Conservation (phyloP, 2,113 vertebrate species). For the Bettongia penicillata region DNA sequence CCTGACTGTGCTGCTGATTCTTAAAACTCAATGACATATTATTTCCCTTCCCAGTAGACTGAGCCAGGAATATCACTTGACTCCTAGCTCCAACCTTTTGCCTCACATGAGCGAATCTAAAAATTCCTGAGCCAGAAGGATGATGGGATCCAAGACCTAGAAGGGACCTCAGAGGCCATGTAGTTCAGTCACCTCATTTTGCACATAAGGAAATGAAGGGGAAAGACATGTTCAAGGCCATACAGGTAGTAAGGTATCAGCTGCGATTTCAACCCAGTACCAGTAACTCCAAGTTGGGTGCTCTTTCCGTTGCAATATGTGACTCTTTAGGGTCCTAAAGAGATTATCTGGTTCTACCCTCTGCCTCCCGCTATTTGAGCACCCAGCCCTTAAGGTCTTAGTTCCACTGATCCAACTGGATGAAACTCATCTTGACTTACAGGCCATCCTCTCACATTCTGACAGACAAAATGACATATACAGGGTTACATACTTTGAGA, state of each 20-base stretch:
- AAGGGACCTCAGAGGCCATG: neutral
- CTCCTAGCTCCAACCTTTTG: neutral
- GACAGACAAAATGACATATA: neutral
- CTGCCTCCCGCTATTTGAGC: neutral
- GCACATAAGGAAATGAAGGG: neutral
- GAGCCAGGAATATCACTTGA: neutral
- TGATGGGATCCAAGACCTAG: neutral
- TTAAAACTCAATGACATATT: neutral
- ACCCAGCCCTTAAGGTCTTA: neutral
- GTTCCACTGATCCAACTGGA: neutral
- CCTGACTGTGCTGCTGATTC: neutral
- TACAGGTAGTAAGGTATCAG: neutral
- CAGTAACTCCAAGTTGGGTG: neutral
- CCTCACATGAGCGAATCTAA: neutral
- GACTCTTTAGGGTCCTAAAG: neutral
- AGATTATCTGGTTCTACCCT: neutral
- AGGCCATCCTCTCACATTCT: neutral
- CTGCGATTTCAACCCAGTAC: neutral
- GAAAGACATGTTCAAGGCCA: neutral
- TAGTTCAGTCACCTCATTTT: neutral
- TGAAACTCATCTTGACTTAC: neutral
- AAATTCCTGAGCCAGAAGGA: neutral
- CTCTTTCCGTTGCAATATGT: neutral
- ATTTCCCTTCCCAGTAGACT: neutral
- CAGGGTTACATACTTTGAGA: constrained; percentile 90